A percentile compares a stretch with the other conserved stretches of the same genome.
These are phyloP conservation scores for Myotis brandtii DNA, from an alignment of 2,113 vertebrate genomes.

Conservation along the genomic window DNA sequence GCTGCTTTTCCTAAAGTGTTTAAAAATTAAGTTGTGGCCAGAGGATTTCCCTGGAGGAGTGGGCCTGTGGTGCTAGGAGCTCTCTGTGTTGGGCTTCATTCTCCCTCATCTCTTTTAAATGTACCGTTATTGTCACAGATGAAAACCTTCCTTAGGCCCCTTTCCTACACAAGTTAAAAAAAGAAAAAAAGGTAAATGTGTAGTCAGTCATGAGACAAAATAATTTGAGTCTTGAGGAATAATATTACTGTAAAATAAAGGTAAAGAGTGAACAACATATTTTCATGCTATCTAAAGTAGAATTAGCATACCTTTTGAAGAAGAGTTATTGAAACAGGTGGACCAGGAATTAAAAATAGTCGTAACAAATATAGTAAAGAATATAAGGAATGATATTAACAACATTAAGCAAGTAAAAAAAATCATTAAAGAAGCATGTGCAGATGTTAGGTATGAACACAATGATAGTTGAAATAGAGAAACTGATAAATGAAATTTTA, in stretches of 20 bases:
- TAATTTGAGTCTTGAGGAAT: background rate
- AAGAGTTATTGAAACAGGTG: background rate
- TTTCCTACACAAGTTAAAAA: background rate
- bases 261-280: background rate
- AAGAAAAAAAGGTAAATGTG: background rate
- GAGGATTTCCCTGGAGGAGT: background rate
- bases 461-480: background rate
- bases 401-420: background rate
- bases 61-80: background rate
- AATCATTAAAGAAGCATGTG: background rate
- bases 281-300: background rate
- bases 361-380: background rate
- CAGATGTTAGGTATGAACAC: background rate
- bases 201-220: background rate
- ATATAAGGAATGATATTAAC: background rate
- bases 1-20: background rate
- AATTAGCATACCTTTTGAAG: background rate
- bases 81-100: background rate
- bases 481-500: background rate
- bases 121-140: background rate
- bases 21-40: background rate
- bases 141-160: background rate
- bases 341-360: background rate
- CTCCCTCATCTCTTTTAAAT: background rate
- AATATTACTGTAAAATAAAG: background rate